phyloP scores from a whole-genome alignment of 2,113 vertebrate genomes.

The Calidris pygmaea region DNA sequence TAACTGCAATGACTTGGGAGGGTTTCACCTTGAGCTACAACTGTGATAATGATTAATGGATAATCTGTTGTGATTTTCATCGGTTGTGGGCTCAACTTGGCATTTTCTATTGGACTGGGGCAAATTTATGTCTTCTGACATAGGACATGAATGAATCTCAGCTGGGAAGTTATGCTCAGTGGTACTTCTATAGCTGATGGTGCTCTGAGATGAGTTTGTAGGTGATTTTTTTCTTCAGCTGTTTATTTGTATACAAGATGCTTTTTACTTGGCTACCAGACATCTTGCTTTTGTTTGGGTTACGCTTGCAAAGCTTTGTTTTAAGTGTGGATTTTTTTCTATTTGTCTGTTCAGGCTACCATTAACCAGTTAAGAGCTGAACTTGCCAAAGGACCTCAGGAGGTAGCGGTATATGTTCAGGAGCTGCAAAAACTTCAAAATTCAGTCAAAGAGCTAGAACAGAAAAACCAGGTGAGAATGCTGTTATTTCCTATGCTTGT shows the following conservation, averaged over 20 bases:
- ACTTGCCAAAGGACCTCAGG: conserved; percentile 93
- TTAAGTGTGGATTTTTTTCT: conserved; percentile 4
- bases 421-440: conserved; percentile 88
- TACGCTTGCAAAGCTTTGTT: not conserved
- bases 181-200: not conserved
- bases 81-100: not conserved
- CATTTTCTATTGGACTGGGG: not conserved
- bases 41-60: not conserved
- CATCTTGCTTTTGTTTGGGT: not conserved
- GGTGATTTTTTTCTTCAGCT: not conserved
- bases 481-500: not conserved
- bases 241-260: not conserved
- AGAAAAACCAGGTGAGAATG: conserved; percentile 87
- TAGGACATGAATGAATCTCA: not conserved
- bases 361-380: conserved; percentile 88
- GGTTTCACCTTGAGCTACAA: not conserved
- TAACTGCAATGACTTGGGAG: not conserved
- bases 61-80: not conserved
- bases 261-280: not conserved
- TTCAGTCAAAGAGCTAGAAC: conserved; percentile 84
- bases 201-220: not conserved
- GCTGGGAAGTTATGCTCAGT: not conserved
- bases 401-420: conserved; percentile 91
- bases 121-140: not conserved
- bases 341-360: conserved; percentile 76